Base-by-base conservation (phyloP, 2,888 invertebrate species). In the Agonopterix arenella region DNA sequence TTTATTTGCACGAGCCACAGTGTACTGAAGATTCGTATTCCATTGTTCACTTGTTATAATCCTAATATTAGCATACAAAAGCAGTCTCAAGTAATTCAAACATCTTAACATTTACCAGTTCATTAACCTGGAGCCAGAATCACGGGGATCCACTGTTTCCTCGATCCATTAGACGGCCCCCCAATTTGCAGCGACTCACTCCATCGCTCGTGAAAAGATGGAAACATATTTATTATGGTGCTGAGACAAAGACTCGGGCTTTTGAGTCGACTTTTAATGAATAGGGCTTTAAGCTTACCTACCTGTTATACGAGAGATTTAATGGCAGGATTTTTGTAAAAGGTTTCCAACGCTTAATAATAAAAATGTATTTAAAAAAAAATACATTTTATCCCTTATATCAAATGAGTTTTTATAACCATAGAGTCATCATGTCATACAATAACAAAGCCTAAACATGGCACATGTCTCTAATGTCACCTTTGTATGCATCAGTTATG, bases 101-200 rank as follows among this genome's bases (percentile, higher is more conserved):
- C 64, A 73, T 61, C 66, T 67, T 58, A 57, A 58, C 58, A 61
- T 47, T 60, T 57, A 53, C 57, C 54, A 47, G 47, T 55, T 56
- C 55, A 47, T 47, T 47, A 43, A 36, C 11, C 47, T 9, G 10
- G 13, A 47, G 47, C 36, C 47, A 59, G 58, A 62, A 66, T 65
- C 61, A 61, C 59, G 57, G 49, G 54, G 59, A 59, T 65, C 64
- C 47, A 55, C 61, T 61, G 65, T 57, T 68, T 61, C 73, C 66
- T 70, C 73, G 70, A 69, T 66, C 74, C 78, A 76, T 77, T 77
- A 76, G 68, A 68, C 71, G 68, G 68, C 61, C 64, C 28, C 70
- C 72, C 74, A 75, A 74, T 77, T 77, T 72, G 64, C 61, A 59
- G 63, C 68, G 64, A 68, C 62, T 53, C 59, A 53, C 59, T 56